These are phyloP conservation scores for Potamarius usumacintae DNA, from an alignment of 2,113 vertebrate species.

Conservation along the genomic window DNA sequence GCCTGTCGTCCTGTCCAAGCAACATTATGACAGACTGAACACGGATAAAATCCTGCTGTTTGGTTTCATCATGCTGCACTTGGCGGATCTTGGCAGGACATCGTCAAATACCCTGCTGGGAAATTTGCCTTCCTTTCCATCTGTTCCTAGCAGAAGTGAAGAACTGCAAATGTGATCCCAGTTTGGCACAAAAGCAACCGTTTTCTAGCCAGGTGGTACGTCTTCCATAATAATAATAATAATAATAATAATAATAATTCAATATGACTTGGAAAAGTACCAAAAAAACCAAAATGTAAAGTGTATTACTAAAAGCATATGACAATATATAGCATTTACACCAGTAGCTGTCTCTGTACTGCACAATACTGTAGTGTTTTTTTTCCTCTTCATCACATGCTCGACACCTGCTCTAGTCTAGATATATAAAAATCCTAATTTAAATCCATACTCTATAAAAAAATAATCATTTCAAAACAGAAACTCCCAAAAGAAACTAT, in stretches of 20 bases:
- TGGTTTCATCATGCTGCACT: slow-evolving; percentile 49
- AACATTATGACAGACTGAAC: slow-evolving; percentile 27
- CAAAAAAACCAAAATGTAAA: slow-evolving; percentile 17
- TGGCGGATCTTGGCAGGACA: slow-evolving; percentile 60
- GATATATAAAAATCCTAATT: slow-evolving; percentile 24
- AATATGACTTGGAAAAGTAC: slow-evolving; percentile 30
- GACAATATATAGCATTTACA: slow-evolving; percentile 48
- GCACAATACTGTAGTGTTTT: slow-evolving; percentile 33
- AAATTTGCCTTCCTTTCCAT: slow-evolving; percentile 58
- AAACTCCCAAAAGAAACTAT: slow-evolving; percentile 46
- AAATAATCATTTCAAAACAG: slow-evolving; percentile 37
- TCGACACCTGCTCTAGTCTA: slow-evolving; percentile 61
- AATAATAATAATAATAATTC: slow-evolving; percentile 35
- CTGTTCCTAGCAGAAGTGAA: slow-evolving; percentile 63
- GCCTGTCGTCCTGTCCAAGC: slow-evolving; percentile 31
- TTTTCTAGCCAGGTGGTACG: slow-evolving; percentile 31
- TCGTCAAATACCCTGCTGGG: slow-evolving; percentile 63
- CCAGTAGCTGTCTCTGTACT: slow-evolving; percentile 48
- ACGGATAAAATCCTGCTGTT: slow-evolving; percentile 12
- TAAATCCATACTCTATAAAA: slow-evolving; percentile 36
- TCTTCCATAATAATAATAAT: slow-evolving; percentile 25
- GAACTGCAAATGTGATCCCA: slow-evolving; percentile 50
- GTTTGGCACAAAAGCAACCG: slow-evolving; percentile 27
- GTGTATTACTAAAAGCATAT: not conserved
- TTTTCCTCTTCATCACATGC: slow-evolving; percentile 24